A percentile compares a stretch with the other conserved stretches of the same genome.
Evolutionary conservation across 2,797 vertebrate species (phyloP).

Genomic region (Macropus fuliginosus): DNA sequence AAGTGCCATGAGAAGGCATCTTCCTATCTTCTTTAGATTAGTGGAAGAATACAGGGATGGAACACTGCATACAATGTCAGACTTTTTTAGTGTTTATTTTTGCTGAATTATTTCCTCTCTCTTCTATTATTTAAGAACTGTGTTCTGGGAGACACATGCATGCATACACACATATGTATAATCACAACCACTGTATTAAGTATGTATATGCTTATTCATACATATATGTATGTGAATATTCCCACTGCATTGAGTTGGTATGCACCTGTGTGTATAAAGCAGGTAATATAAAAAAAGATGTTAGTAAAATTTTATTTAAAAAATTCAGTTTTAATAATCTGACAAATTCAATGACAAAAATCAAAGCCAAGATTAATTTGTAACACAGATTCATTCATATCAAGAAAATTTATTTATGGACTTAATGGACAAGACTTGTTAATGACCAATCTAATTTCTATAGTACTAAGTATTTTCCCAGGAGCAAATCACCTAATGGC

Average conservation of each 20-base stretch:
- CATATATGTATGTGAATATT: not conserved
- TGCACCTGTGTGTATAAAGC: not conserved
- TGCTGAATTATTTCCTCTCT: not conserved
- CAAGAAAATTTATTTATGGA: conserved; percentile 40
- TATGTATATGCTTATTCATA: not conserved
- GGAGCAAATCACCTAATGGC: conserved; percentile 37
- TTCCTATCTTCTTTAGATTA: not conserved
- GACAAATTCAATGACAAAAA: not conserved
- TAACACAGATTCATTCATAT: conserved; percentile 33
- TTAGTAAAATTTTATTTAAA: not conserved
- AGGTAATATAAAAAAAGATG: not conserved
- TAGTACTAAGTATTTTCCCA: conserved; percentile 3
- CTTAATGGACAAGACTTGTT: not conserved
- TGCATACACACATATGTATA: not conserved
- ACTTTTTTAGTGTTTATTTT: not conserved
- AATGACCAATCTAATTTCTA: conserved; percentile 19
- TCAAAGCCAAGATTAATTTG: conserved; percentile 15
- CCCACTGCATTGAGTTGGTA: not conserved
- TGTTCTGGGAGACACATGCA: not conserved
- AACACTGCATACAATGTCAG: not conserved
- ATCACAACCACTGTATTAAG: not conserved
- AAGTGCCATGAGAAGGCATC: not conserved
- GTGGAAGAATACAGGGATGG: not conserved
- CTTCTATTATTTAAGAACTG: not conserved
- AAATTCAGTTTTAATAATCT: not conserved